These are phyloP conservation scores for Pharmacophagus antenor DNA, from an alignment of 2,888 invertebrate genomes.

Conservation along the genomic window DNA sequence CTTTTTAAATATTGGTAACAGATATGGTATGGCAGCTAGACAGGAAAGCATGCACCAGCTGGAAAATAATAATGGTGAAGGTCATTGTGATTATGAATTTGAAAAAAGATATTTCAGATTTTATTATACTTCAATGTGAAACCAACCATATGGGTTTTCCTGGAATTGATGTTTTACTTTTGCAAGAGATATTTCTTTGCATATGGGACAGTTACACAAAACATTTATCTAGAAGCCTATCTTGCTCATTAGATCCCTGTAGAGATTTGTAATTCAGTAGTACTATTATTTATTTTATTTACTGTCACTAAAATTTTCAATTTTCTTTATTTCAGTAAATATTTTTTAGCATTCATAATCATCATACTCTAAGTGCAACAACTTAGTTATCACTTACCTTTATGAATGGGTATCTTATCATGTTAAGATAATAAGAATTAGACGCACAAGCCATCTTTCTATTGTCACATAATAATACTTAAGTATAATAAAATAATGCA, in stretches of 20 bases:
- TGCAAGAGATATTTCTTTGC: slow-evolving; percentile 57
- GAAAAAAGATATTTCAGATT: background rate
- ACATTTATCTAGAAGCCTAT: slow-evolving; percentile 51
- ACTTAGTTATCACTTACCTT: background rate
- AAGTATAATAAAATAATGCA: slow-evolving; percentile 14
- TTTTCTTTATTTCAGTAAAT: slow-evolving; percentile 11
- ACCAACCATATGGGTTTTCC: slow-evolving; percentile 67
- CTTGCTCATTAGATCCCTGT: slow-evolving; percentile 39
- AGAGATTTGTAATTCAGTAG: slow-evolving; percentile 40
- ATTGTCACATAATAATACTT: slow-evolving; percentile 26
- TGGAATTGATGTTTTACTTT: slow-evolving; percentile 62
- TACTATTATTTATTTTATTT: slow-evolving; percentile 29
- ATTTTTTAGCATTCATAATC: slow-evolving; percentile 31
- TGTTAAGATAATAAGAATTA: slow-evolving; percentile 28
- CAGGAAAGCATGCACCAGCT: slow-evolving; percentile 74
- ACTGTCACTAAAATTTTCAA: slow-evolving; percentile 29
- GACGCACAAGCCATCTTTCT: background rate
- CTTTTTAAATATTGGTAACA: slow-evolving; percentile 57
- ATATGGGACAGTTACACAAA: slow-evolving; percentile 56
- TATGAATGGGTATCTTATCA: slow-evolving; percentile 36
- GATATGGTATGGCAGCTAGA: slow-evolving; percentile 64
- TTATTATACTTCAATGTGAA: slow-evolving; percentile 57
- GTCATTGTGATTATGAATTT: background rate
- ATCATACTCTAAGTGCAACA: slow-evolving; percentile 19
- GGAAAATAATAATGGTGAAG: slow-evolving; percentile 42